Percentiles rank a stretch among this genome's conserved stretches.
phyloP scores from a whole-genome alignment of 2,797 vertebrate species.

The Tinamus major region DNA sequence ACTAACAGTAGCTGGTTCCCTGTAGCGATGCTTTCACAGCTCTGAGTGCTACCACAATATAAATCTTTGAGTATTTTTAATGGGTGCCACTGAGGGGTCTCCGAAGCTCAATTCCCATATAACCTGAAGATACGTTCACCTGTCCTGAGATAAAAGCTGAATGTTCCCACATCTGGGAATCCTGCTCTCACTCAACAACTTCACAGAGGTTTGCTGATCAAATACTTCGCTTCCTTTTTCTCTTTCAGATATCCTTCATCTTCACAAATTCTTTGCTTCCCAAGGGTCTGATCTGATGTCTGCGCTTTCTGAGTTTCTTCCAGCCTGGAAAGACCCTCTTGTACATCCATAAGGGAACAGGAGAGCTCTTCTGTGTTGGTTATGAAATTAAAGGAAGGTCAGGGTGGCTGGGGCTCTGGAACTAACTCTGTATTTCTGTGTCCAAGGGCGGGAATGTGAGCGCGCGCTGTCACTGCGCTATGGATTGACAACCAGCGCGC shows the following conservation, averaged over 20 bases:
- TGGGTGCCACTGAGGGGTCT: not conserved
- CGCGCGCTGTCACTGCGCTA: not conserved
- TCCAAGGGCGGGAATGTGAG: not conserved
- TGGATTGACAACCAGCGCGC: not conserved
- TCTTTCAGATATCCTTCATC: not conserved
- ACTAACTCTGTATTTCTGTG: not conserved
- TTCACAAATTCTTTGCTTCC: not conserved
- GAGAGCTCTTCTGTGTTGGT: not conserved
- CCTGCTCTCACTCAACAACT: not conserved
- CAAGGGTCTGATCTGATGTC: not conserved
- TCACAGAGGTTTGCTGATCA: constrained; percentile 36
- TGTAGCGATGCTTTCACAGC: not conserved
- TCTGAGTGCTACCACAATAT: not conserved
- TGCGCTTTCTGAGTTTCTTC: not conserved
- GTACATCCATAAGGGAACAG: not conserved
- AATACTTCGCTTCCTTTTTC: constrained; percentile 19
- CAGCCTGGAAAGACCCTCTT: not conserved
- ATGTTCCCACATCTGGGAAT: not conserved
- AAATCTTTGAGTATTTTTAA: not conserved
- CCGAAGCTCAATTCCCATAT: not conserved
- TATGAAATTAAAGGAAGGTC: constrained; percentile 1
- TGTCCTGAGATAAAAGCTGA: constrained; percentile 11
- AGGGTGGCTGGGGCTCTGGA: not conserved
- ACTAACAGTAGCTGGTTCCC: not conserved
- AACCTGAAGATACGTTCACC: not conserved